Evolutionary conservation across 2,113 vertebrate genomes (phyloP).

Genomic region (Seriola quinqueradiata): DNA sequence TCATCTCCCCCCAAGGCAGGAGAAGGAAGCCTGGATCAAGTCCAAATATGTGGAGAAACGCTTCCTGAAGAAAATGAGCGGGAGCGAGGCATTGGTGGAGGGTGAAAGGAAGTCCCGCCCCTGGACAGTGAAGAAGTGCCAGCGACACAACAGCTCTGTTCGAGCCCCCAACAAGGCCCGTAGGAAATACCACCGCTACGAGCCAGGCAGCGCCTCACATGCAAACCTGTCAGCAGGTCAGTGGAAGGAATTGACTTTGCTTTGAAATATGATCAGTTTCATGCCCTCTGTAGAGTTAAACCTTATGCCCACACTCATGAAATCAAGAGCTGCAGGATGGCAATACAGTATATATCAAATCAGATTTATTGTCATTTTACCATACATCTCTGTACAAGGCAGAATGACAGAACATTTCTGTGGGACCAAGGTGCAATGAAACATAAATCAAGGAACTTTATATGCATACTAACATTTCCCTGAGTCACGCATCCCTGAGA

Average conservation of each 20-base stretch:
- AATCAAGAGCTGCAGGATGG: not conserved
- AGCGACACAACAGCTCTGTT: constrained; percentile 87
- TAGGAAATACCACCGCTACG: constrained; percentile 87
- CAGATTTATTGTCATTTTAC: no score
- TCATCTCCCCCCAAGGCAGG: constrained; percentile 84
- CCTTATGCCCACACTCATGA: not conserved
- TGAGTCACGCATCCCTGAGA: not conserved
- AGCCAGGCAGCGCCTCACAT: constrained; percentile 82
- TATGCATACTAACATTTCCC: no score
- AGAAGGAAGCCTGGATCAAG: constrained; percentile 96
- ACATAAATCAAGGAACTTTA: not conserved
- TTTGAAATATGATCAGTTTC: not conserved
- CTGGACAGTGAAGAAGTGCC: constrained; percentile 91
- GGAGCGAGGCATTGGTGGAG: constrained; percentile 82
- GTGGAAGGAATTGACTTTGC: not conserved
- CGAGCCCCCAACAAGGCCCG: constrained; percentile 81
- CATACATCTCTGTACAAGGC: no score
- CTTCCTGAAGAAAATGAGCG: constrained; percentile 87
- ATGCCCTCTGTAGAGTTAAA: not conserved
- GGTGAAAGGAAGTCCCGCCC: constrained; percentile 85
- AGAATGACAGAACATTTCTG: not conserved
- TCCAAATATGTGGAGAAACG: constrained; percentile 96
- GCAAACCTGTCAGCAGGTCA: constrained; percentile 90
- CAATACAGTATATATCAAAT: no score
- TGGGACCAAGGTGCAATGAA: not conserved